A percentile compares a stretch with the other conserved stretches of the same genome.
These are phyloP conservation scores for Metallyticus violacea DNA, from an alignment of 2,888 invertebrate species.

Conservation along the genomic window DNA sequence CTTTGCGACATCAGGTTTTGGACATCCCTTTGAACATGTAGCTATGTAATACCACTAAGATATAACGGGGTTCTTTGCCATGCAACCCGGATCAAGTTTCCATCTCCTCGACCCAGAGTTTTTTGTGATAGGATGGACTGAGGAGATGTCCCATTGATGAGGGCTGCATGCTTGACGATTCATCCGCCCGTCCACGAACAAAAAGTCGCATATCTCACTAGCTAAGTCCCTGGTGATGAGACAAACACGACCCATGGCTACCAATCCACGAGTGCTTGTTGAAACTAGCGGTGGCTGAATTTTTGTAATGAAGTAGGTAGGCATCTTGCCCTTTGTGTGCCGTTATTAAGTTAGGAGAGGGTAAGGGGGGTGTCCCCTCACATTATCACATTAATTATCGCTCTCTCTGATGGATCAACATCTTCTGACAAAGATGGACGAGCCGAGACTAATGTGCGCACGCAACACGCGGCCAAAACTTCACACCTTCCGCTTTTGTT, in stretches of 20 bases:
- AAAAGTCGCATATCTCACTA: too few relatives aligned
- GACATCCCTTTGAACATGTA: neutral
- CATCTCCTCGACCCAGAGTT: neutral
- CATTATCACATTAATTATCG: neutral
- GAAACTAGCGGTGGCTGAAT: too few relatives aligned
- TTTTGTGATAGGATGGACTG: neutral
- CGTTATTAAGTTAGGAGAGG: neutral
- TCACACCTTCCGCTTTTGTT: too few relatives aligned
- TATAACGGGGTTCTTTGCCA: neutral
- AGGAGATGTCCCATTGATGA: neutral
- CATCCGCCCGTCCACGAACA: too few relatives aligned
- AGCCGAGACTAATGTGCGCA: neutral
- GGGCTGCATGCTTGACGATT: too few relatives aligned
- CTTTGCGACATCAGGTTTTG: too few relatives aligned
- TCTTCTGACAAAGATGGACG: slow-evolving; percentile 4
- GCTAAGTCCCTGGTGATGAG: too few relatives aligned
- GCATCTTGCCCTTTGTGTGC: too few relatives aligned
- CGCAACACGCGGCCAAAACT: too few relatives aligned
- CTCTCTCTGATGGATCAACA: neutral
- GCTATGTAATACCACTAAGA: too few relatives aligned
- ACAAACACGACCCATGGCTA: too few relatives aligned
- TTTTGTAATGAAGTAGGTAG: neutral
- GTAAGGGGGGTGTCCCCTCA: neutral
- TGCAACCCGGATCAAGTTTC: neutral
- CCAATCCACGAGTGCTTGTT: too few relatives aligned